Evolutionary conservation across 2,888 invertebrate species (phyloP), one percentile per base, ranked within the genome.

Genomic region (Catocala nupta): DNA sequence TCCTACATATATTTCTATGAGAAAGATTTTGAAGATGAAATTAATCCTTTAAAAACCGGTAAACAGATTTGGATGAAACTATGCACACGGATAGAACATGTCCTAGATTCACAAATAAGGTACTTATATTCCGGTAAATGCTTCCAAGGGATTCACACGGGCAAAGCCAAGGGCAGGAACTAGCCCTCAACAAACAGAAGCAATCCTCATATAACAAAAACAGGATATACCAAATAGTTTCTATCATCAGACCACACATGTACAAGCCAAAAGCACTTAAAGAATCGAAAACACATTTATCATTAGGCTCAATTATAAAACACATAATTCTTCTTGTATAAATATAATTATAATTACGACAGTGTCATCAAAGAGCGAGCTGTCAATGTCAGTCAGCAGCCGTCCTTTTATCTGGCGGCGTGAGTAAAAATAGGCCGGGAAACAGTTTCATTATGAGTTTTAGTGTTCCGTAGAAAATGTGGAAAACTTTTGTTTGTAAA

Each of bases 281-380:
- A n/a, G 10, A 49, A 49, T 48, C 45, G 25, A 44, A 50, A 58
- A 49, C 34, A 63, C 53, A 50, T 58, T 63, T 43, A 49, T 58
- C 53, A 63, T 54, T 57, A 44, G 42, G 11, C 48, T 43, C 49
- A 63, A 63, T 56, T 57, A 57, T 50, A 52, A 62, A 63, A 63
- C 52, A 54, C 63, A 54, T 53, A 59, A 60, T 50, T 60, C 54
- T 50, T 55, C 42, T 75, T 74, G 74, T 74, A 61, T 63, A 73
- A 49, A 74, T 62, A 73, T 59, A 55, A 73, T 73, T 68, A 63
- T 39, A 16, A 63, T 63, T 58, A 63, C 54, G 59, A 44, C 47
- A 53, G 52, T 68, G 71, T 59, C 73, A 65, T 67, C 65, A 67
- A 66, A 63, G 61, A 59, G 43, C 55, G 49, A 43, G 56, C 63